These are phyloP conservation scores for Noctua fimbriata DNA, from an alignment of 2,888 invertebrate species.

Conservation along the genomic window DNA sequence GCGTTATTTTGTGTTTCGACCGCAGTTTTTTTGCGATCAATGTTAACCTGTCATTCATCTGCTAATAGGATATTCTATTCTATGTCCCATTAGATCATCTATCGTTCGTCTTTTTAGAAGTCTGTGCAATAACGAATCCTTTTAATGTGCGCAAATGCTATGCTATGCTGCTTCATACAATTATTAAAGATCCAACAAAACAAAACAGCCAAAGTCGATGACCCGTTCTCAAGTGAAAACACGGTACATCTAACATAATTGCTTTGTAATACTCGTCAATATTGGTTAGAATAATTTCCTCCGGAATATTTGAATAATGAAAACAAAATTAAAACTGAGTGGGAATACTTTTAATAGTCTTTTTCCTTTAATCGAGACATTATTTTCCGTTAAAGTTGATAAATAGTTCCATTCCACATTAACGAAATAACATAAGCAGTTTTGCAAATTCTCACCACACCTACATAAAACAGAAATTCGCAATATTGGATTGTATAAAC, in stretches of 20 bases:
- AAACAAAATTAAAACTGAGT: not conserved
- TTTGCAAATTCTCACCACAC: too few relatives aligned
- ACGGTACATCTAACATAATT: not conserved
- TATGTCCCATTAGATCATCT: not conserved
- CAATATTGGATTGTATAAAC: not conserved
- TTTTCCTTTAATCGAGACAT: too few relatives aligned
- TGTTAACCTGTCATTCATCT: not conserved
- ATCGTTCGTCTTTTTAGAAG: not conserved
- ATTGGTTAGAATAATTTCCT: not conserved
- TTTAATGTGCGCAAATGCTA: not conserved
- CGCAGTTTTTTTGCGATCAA: not conserved
- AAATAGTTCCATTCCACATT: too few relatives aligned
- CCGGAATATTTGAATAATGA: not conserved
- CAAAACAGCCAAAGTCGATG: not conserved
- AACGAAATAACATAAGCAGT: too few relatives aligned
- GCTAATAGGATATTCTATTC: not conserved
- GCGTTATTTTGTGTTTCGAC: not conserved
- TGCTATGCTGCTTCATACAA: not conserved
- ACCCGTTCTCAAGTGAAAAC: not conserved
- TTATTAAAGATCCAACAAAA: not conserved
- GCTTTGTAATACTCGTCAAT: not conserved
- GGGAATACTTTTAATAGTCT: too few relatives aligned
- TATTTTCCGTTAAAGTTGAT: too few relatives aligned
- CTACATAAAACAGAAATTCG: not conserved
- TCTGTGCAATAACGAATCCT: not conserved